Base-by-base conservation (phyloP, 1,140 invertebrate genomes). In the Drosophila oshimai region DNA sequence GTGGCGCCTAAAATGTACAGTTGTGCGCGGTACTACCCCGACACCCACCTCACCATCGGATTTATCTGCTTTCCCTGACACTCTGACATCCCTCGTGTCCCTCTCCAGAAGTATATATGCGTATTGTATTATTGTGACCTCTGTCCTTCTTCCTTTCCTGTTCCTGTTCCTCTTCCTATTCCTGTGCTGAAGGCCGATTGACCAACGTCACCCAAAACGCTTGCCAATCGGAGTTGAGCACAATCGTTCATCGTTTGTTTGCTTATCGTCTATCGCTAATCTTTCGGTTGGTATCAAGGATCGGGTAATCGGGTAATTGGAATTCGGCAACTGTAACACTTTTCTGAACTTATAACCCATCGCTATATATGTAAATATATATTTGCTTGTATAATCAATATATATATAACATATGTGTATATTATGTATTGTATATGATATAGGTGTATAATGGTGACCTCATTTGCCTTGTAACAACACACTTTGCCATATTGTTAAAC, bases 1-100 rank as follows among this genome's bases (percentile, higher is more conserved):
- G 33, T 53, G 20, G 70, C 73, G 57, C 44, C 36, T 55, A 64
- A 54, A 74, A 74, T 84, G 55, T 84, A 84, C 80, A 86, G 39
- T 62, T 55, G 41, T 62, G 51, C 55, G 34, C 62, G 45, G 12
- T 44, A 44, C n/a, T 15, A 57, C 13, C 46, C 53, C 49, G 12
- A 22, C 28, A 20, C 28, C 28, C 50, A 54, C n/a, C 53, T 49
- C 53, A 57, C 53, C 13, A 10, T 28, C 46, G 46, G 17, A 10
- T 20, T 20, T 31, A 20, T 65, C 47, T 28, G 47, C 15, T 12
- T 4, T 17, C 33, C 18, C 12, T 42, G n/a, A n/a, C 44, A 45
- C 44, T 41, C 17, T 39, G 20, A 33, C 6, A 15, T 10, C 0
- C 7, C 20, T 28, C 10, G 24, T 24, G n/a, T n/a, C 28, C 37